Base-by-base conservation (phyloP, 2,797 vertebrate genomes). In the Fringilla coelebs region DNA sequence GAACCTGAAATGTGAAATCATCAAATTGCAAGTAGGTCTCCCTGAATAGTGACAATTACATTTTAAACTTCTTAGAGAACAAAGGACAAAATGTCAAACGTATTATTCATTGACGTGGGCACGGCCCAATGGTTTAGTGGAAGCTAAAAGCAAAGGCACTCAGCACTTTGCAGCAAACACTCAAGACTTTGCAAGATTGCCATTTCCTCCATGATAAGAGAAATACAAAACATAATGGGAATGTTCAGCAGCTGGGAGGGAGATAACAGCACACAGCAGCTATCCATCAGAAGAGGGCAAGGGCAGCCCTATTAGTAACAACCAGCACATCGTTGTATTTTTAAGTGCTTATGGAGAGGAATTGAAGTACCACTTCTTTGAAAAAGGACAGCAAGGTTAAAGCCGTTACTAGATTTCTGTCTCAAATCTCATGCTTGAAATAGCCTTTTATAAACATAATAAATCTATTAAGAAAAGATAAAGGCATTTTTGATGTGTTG, bases 1-100 rank as follows among this genome's bases (percentile, higher is more conserved):
- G 55, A 97, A 97, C 86, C 97, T 98, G 96, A 99, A 98, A 97
- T 99, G 99, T 98, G 99, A 99, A 98, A 97, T 99, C 96, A 97
- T 98, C 84, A 98, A 98, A 96, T 97, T 99, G 95, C 98, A 99
- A 98, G 99, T 99, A 98, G 91, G 96, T 90, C 52, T 87, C 75
- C 28, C 82, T 79, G 52, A 63, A 41, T 45, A 57, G 43, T 41
- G 75, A 84, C 41, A 49, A 46, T 86, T 55, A 29, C 18, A 45
- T 75, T 85, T 85, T 73, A 57, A 89, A 65, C 15, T 93, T 80
- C 54, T 72, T 38, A 10, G 36, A 71, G 43, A 80, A 28, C 0
- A 1, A 72, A 60, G n/a, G 15, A 11, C 51, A 87, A 68, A 55
- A 28, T 31, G n/a, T 57, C 77, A 45, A 58, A 46, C 9, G 0